phyloP scores from a whole-genome alignment of 2,888 invertebrate species.

The Gymnosoma rotundatum region DNA sequence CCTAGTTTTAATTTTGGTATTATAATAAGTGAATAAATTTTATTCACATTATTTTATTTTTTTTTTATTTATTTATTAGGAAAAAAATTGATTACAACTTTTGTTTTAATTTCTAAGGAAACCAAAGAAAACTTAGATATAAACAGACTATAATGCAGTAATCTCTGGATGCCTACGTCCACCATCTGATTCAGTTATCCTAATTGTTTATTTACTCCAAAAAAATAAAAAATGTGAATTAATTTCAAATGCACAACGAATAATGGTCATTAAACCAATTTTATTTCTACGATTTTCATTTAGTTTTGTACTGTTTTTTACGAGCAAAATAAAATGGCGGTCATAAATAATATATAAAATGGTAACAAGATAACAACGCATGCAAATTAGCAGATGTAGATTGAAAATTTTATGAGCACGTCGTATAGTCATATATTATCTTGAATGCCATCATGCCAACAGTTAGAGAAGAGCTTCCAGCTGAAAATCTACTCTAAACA shows the following conservation, averaged over 20 bases:
- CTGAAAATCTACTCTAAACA: constrained; percentile 49
- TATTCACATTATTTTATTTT: too few species aligned
- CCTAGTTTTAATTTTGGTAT: too few species aligned
- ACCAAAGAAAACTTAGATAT: too few species aligned
- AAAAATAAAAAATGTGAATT: too few species aligned
- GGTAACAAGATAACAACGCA: constrained; percentile 32
- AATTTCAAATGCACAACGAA: neutral
- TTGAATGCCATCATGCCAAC: constrained; percentile 61
- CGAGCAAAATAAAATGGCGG: neutral
- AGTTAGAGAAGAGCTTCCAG: constrained; percentile 61
- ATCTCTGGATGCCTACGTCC: too few species aligned
- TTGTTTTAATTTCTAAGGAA: too few species aligned
- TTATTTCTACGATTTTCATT: neutral
- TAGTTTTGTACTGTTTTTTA: neutral
- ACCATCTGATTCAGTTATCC: too few species aligned
- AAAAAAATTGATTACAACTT: too few species aligned
- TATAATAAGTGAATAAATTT: too few species aligned
- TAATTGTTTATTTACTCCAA: too few species aligned
- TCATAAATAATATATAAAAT: constrained; percentile 44
- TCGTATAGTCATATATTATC: constrained; percentile 67
- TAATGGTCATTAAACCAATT: constrained; percentile 12
- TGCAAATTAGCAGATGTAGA: constrained; percentile 62
- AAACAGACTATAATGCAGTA: too few species aligned
- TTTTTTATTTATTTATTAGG: too few species aligned
- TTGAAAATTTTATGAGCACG: constrained; percentile 63